Conservation (phyloP, 1,140 invertebrate species). For the Arctopsyche grandis region DNA sequence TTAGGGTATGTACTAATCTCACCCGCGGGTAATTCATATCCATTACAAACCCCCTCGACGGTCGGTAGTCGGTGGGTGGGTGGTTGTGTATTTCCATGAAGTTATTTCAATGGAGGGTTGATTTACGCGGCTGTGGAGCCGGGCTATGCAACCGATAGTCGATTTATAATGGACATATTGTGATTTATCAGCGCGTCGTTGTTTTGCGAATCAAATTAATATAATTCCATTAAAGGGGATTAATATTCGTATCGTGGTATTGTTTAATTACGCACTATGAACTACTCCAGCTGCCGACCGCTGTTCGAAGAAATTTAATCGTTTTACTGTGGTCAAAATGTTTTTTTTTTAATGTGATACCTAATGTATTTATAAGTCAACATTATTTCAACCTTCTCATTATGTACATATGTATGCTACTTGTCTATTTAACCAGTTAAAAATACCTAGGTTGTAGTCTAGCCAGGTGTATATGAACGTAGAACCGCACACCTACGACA, state of each 20-base stretch:
- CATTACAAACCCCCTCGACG: slow-evolving; percentile 5
- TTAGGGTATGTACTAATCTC: slow-evolving; percentile 10
- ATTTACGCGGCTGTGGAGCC: background rate
- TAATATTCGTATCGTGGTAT: background rate
- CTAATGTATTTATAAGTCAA: too few relatives aligned
- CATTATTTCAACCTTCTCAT: too few relatives aligned
- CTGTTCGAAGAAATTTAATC: too few relatives aligned
- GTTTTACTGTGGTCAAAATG: too few relatives aligned
- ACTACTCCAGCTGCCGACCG: too few relatives aligned
- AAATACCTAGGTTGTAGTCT: too few relatives aligned
- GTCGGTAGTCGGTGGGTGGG: background rate
- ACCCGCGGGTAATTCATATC: slow-evolving; percentile 17
- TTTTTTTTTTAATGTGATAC: too few relatives aligned
- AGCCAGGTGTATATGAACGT: too few relatives aligned
- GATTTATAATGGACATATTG: slow-evolving; percentile 26
- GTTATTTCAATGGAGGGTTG: slow-evolving; percentile 34
- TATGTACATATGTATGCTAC: too few relatives aligned
- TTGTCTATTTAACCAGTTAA: too few relatives aligned
- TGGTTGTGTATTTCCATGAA: slow-evolving; percentile 1
- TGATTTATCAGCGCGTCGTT: background rate
- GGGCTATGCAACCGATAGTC: slow-evolving; percentile 1
- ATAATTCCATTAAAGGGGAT: slow-evolving; percentile 6
- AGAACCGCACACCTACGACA: too few relatives aligned
- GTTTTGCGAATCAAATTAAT: slow-evolving; percentile 17
- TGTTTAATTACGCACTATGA: background rate